Evolutionary conservation across 1,140 invertebrate genomes (phyloP).

Genomic region (Pseudomyrmex dendroicus): DNA sequence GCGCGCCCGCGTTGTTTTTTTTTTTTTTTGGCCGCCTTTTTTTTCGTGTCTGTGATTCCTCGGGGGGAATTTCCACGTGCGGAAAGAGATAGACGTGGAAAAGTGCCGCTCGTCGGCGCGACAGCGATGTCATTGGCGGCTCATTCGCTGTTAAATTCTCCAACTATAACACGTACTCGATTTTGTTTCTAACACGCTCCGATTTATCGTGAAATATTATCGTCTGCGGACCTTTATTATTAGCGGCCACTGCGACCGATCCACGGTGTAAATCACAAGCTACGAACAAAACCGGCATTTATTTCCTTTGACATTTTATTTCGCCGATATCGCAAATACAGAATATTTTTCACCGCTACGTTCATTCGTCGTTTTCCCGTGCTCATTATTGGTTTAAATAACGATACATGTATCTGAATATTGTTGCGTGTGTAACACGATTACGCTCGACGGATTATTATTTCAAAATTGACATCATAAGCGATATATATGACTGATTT

Average conservation of each 20-base stretch:
- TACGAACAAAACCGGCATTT: constrained; percentile 34
- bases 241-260: not conserved
- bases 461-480: constrained; percentile 45
- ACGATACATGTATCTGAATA: constrained; percentile 12
- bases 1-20: too few relatives aligned
- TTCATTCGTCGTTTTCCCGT: not conserved
- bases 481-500: constrained; percentile 29
- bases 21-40: not conserved
- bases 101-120: constrained; percentile 22
- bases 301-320: constrained; percentile 40
- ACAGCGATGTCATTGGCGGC: constrained; percentile 34
- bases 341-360: constrained; percentile 7
- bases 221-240: constrained; percentile 60
- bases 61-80: constrained; percentile 14
- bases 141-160: constrained; percentile 39
- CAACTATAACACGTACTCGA: not conserved
- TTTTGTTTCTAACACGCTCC: constrained; percentile 48
- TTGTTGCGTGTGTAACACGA: constrained; percentile 32
- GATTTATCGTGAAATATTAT: constrained; percentile 71
- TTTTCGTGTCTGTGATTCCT: constrained; percentile 15
- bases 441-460: constrained; percentile 48
- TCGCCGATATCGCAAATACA: not conserved
- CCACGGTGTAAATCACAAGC: constrained; percentile 37
- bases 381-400: constrained; percentile 44
- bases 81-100: constrained; percentile 35